Evolutionary conservation across 1,140 invertebrate genomes (phyloP).

Genomic region (Diachasma alloeum): DNA sequence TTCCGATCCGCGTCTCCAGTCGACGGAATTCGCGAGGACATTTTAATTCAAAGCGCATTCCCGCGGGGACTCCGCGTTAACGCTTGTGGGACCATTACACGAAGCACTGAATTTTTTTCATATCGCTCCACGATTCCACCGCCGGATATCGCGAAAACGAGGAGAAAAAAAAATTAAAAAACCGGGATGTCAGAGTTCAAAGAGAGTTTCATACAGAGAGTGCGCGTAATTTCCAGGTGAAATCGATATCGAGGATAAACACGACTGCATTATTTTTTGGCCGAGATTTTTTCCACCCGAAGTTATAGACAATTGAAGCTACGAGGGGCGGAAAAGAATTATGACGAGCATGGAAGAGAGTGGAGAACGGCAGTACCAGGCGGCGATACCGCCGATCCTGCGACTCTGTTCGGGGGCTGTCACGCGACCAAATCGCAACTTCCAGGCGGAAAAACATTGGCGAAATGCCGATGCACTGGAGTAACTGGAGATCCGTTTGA

Average conservation of each 20-base stretch:
- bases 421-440: constrained; percentile 50
- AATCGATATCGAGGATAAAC: constrained; percentile 3
- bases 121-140: background rate
- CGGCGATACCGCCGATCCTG: constrained; percentile 50
- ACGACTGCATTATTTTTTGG: background rate
- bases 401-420: constrained; percentile 30
- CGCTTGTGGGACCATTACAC: background rate
- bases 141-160: background rate
- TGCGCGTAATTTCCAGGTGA: background rate
- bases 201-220: background rate
- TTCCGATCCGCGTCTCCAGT: too few species aligned
- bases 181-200: constrained; percentile 5
- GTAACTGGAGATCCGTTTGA: too few species aligned
- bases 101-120: too few species aligned
- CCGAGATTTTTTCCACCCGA: background rate
- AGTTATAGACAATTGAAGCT: background rate
- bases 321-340: background rate
- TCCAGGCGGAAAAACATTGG: background rate
- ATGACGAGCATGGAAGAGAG: constrained; percentile 37
- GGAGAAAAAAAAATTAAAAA: background rate
- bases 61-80: background rate
- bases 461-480: constrained; percentile 5
- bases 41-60: too few species aligned
- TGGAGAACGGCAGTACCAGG: constrained; percentile 53
- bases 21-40: too few species aligned